phyloP scores from a whole-genome alignment of 2,888 invertebrate genomes.

The Clistopyga incitator region DNA sequence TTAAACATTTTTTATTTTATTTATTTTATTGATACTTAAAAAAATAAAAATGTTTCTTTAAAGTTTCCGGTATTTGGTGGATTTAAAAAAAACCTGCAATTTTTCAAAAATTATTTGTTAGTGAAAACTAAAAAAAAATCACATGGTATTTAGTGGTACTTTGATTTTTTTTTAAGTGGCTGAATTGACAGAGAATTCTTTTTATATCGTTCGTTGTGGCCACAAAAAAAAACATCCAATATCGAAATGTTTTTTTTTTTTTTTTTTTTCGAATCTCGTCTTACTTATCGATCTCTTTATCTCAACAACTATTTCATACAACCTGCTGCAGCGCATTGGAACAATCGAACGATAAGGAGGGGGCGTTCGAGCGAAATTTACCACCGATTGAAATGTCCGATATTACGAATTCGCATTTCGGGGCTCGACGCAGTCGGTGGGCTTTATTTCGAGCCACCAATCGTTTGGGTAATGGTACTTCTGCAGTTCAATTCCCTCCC shows the following conservation, averaged over 20 bases:
- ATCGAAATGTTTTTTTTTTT: background rate
- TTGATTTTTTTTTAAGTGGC: no score
- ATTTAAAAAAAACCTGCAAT: no score
- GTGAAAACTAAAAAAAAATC: no score
- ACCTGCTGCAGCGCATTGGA: slow-evolving; percentile 28
- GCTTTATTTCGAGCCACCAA: slow-evolving; percentile 86
- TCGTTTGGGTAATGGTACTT: slow-evolving; percentile 87
- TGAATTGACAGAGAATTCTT: no score
- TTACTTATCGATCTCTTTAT: slow-evolving; percentile 9
- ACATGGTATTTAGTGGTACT: no score
- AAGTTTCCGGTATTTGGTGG: no score
- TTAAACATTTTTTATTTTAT: no score
- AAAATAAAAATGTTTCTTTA: no score
- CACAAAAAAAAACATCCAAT: slow-evolving; percentile 12
- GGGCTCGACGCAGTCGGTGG: slow-evolving; percentile 82
- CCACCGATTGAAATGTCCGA: background rate
- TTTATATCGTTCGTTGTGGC: slow-evolving; percentile 51
- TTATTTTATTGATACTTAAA: no score
- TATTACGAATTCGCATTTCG: slow-evolving; percentile 74
- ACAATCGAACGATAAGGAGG: slow-evolving; percentile 29
- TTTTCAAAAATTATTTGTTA: no score
- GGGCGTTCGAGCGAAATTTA: slow-evolving; percentile 20
- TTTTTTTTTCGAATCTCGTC: background rate
- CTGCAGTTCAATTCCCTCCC: slow-evolving; percentile 86
- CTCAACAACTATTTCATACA: slow-evolving; percentile 18